These are phyloP conservation scores for Actinia equina DNA, from an alignment of 64 coral and sea anemone genomes.

Conservation along the genomic window DNA sequence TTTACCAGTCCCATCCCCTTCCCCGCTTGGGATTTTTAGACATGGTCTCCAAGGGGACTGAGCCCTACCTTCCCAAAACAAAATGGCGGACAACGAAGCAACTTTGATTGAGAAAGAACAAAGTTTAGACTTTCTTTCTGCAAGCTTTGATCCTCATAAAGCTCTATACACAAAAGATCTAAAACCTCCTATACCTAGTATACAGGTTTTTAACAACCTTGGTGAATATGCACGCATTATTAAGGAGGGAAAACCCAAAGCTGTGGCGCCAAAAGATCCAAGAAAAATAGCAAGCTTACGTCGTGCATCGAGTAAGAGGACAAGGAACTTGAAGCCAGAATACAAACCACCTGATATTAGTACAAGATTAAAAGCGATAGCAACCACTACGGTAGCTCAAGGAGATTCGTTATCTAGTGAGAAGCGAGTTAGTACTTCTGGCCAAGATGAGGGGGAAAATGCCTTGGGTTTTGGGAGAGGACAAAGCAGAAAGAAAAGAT, in stretches of 20 bases:
- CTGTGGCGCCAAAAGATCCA: not conserved
- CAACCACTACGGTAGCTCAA: slow-evolving; percentile 8
- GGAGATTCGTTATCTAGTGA: not conserved
- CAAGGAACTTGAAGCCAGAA: slow-evolving; percentile 80
- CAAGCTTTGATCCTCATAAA: slow-evolving; percentile 73
- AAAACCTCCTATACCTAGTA: slow-evolving; percentile 80
- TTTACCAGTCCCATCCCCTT: too few species aligned
- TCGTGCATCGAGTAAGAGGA: slow-evolving; percentile 23
- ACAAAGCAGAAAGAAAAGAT: slow-evolving; percentile 45
- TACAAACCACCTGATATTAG: slow-evolving; percentile 54
- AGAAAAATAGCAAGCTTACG: not conserved
- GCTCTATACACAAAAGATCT: slow-evolving; percentile 70
- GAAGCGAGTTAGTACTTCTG: slow-evolving; percentile 2
- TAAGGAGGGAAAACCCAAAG: slow-evolving; percentile 68
- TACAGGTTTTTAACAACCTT: slow-evolving; percentile 86
- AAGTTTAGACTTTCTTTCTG: slow-evolving; percentile 74
- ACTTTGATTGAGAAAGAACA: not conserved
- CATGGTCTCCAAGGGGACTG: not conserved
- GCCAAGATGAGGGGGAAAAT: slow-evolving; percentile 13
- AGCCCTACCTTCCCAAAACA: not conserved
- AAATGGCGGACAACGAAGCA: slow-evolving; percentile 10
- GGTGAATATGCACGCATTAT: slow-evolving; percentile 73
- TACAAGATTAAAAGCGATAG: slow-evolving; percentile 62
- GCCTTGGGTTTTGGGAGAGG: slow-evolving; percentile 49
- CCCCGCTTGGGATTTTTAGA: not conserved